Evolutionary conservation across 1,140 invertebrate species (phyloP).

Genomic region (Calephelis nemesis): DNA sequence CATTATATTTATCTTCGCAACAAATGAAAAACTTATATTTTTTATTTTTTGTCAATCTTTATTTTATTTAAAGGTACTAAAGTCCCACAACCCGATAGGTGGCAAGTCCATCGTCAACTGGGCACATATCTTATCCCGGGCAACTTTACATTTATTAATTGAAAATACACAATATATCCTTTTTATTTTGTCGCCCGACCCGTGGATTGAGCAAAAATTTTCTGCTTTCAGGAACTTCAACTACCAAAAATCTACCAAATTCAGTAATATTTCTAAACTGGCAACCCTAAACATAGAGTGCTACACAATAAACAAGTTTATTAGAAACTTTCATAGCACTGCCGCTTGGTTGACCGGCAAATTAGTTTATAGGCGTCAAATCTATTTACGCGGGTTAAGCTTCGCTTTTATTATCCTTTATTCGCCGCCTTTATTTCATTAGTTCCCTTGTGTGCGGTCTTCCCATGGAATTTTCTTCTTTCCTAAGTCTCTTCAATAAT

Average conservation of each 20-base stretch:
- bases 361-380: constrained; percentile 36
- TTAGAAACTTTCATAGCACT: constrained; percentile 17
- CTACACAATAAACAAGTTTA: constrained; percentile 18
- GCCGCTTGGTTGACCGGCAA: constrained; percentile 20
- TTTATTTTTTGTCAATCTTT: too few species aligned
- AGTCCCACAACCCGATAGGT: too few species aligned
- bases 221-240: too few species aligned
- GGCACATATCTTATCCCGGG: too few species aligned
- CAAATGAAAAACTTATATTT: too few species aligned
- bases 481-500: constrained; percentile 8
- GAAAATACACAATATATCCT: too few species aligned
- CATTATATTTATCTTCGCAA: too few species aligned
- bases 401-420: constrained; percentile 32
- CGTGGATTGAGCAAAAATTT: too few species aligned
- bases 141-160: too few species aligned
- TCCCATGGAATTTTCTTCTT: constrained; percentile 15
- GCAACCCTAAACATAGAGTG: background rate
- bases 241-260: background rate
- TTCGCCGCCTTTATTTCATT: constrained; percentile 7
- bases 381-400: constrained; percentile 26
- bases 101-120: too few species aligned
- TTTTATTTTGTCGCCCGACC: too few species aligned
- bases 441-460: constrained; percentile 18
- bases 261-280: background rate
- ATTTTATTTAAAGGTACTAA: too few species aligned